These are phyloP conservation scores for Zaprionus lineosus DNA, from an alignment of 2,888 invertebrate genomes.

Conservation along the genomic window DNA sequence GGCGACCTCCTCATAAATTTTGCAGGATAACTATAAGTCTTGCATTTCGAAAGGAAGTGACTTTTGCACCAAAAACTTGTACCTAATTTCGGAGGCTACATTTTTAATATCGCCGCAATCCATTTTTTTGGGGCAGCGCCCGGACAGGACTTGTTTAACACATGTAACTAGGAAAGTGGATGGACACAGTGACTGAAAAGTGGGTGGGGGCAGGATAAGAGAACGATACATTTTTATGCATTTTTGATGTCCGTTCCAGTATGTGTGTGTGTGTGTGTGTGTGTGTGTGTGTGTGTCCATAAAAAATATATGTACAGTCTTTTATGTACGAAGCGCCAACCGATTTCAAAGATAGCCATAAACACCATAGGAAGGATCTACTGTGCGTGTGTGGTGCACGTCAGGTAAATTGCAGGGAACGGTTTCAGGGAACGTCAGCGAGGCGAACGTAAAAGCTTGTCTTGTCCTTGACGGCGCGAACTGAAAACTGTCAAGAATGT, in stretches of 20 bases:
- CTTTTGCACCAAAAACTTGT: slow-evolving; percentile 1
- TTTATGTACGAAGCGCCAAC: no score
- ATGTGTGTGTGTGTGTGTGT: not conserved
- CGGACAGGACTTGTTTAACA: slow-evolving; percentile 42
- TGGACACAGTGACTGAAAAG: not conserved
- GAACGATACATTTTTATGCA: slow-evolving; percentile 37
- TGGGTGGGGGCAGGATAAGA: not conserved
- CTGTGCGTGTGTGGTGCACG: no score
- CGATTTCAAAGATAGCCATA: no score
- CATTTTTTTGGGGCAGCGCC: slow-evolving; percentile 24
- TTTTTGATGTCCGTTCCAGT: slow-evolving; percentile 38
- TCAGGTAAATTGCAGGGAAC: no score
- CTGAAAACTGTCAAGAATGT: no score
- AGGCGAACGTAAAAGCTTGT: no score
- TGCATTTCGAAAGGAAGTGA: not conserved
- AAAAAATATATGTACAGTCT: no score
- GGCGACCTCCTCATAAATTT: no score
- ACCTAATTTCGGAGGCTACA: slow-evolving; percentile 27
- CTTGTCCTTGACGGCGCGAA: no score
- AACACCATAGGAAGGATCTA: no score
- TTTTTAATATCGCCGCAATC: slow-evolving; percentile 46
- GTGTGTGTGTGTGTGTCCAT: not conserved
- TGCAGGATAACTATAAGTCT: slow-evolving; percentile 3
- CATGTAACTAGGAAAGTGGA: slow-evolving; percentile 18
- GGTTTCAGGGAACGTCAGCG: no score